These are phyloP conservation scores for Reinhardtius hippoglossoides DNA, from an alignment of 2,113 vertebrate species.

Conservation along the genomic window DNA sequence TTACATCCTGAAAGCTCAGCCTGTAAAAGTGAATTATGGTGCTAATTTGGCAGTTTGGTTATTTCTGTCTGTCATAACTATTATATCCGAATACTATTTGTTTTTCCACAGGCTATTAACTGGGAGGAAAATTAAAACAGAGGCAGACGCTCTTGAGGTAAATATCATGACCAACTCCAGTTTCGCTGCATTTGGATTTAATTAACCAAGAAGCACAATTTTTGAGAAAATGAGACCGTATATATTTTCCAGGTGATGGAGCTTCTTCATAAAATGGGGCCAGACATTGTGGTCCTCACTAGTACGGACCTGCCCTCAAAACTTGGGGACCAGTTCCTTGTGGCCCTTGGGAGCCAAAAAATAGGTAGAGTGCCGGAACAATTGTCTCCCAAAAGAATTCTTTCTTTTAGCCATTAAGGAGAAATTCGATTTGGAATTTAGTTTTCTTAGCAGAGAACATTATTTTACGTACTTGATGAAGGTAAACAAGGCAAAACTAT, in stretches of 20 bases:
- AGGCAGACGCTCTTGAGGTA: slow-evolving; percentile 91
- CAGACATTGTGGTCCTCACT: slow-evolving; percentile 96
- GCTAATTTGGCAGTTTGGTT: background rate
- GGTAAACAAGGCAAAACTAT: background rate
- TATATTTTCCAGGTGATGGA: slow-evolving; percentile 90
- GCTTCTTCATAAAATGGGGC: slow-evolving; percentile 93
- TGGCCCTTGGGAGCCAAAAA: slow-evolving; percentile 92
- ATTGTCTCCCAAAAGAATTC: background rate
- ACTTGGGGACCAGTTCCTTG: slow-evolving; percentile 87
- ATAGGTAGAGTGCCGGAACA: slow-evolving; percentile 75
- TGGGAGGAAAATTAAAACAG: slow-evolving; percentile 89
- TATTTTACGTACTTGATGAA: background rate
- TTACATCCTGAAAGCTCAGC: background rate
- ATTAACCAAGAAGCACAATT: background rate
- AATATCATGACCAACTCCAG: slow-evolving; percentile 35
- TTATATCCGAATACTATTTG: background rate
- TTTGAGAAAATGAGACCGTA: background rate
- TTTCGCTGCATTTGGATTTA: slow-evolving; percentile 2
- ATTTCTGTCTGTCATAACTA: background rate
- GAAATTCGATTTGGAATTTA: background rate
- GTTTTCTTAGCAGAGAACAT: background rate
- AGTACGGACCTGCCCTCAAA: slow-evolving; percentile 91
- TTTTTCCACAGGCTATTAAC: slow-evolving; percentile 87
- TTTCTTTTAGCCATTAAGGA: background rate
- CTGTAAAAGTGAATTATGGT: background rate